Conservation (phyloP, 2,113 vertebrate genomes). For the Conger conger region DNA sequence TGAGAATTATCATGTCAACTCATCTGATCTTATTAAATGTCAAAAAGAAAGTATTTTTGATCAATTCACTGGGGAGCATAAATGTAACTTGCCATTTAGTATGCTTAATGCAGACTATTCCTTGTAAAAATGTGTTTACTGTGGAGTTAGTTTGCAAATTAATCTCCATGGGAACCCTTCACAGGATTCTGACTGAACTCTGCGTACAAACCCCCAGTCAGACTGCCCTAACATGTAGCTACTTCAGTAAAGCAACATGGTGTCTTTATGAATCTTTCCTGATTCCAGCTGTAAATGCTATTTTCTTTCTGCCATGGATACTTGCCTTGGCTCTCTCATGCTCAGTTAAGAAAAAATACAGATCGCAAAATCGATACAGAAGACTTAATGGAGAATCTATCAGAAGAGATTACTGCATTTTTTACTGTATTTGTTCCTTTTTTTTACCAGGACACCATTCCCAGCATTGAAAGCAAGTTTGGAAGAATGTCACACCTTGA, state of each 20-base stretch:
- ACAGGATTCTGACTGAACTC: slow-evolving; percentile 10
- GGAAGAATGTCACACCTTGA: slow-evolving; percentile 21
- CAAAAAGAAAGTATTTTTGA: not conserved
- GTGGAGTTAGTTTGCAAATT: not conserved
- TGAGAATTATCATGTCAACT: not conserved
- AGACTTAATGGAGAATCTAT: not conserved
- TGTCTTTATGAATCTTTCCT: not conserved
- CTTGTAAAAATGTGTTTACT: not conserved
- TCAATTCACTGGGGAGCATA: not conserved
- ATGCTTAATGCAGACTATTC: not conserved
- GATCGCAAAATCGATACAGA: not conserved
- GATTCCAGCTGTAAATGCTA: not conserved
- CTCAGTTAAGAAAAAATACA: slow-evolving; percentile 18
- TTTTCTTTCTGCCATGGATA: not conserved
- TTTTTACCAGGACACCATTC: not conserved
- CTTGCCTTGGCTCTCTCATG: not conserved
- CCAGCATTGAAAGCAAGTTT: not conserved
- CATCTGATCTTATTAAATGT: not conserved
- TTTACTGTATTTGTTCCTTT: not conserved
- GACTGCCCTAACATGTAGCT: not conserved
- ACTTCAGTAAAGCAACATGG: not conserved
- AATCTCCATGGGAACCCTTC: not conserved
- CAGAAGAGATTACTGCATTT: not conserved
- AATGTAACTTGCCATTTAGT: not conserved
- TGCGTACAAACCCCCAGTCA: not conserved